Evolutionary conservation across 35 echinoderm and acorn worm genomes (phyloP).

Genomic region (Strongylocentrotus purpuratus): DNA sequence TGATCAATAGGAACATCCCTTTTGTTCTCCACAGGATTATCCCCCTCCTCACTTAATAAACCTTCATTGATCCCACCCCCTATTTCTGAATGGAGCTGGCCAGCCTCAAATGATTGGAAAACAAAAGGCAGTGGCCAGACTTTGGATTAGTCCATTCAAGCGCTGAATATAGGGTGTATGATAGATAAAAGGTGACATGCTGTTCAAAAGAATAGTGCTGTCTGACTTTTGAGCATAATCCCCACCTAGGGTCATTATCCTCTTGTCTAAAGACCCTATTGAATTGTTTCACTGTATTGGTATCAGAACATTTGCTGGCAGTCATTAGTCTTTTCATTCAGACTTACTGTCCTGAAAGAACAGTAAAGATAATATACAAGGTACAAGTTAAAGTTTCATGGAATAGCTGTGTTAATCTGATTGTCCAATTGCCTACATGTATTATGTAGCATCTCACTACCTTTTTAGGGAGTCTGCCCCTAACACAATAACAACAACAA

Average conservation of each 20-base stretch:
- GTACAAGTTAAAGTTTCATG: background rate
- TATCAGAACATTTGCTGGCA: background rate
- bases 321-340: background rate
- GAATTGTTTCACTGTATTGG: background rate
- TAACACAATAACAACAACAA: too few species aligned
- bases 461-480: too few species aligned
- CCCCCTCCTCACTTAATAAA: background rate
- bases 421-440: background rate
- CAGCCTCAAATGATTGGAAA: background rate
- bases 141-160: slow-evolving; percentile 41
- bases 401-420: background rate
- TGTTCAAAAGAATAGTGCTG: background rate
- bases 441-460: too few species aligned
- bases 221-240: background rate
- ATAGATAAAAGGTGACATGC: background rate
- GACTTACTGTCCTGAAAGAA: background rate
- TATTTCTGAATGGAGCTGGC: slow-evolving; percentile 15
- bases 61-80: slow-evolving; percentile 2
- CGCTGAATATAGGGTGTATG: background rate
- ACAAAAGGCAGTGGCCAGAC: background rate
- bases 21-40: slow-evolving; percentile 1
- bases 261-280: background rate
- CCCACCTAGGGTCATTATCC: slow-evolving; percentile 12
- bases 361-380: background rate
- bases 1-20: background rate